These are phyloP conservation scores for Micronisus gabar DNA, from an alignment of 2,113 vertebrate genomes.

Conservation along the genomic window DNA sequence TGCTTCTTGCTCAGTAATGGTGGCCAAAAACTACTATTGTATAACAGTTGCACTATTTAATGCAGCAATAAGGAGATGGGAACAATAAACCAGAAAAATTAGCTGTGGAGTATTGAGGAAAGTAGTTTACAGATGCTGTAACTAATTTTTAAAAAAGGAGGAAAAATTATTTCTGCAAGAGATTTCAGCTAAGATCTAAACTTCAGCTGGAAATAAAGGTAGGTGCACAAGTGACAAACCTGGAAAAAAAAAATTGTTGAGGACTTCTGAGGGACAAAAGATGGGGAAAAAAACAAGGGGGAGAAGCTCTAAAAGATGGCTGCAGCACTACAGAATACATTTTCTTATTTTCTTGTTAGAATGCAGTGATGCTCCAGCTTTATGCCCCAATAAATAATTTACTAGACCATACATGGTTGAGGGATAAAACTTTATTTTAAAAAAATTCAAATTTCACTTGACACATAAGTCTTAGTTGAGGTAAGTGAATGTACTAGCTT, in stretches of 20 bases:
- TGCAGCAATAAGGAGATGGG: not conserved
- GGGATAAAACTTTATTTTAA: conserved; percentile 47
- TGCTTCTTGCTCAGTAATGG: not conserved
- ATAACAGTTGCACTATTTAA: not conserved
- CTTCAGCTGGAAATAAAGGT: not conserved
- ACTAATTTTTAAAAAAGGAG: not conserved
- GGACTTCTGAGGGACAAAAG: not conserved
- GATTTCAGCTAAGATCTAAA: not conserved
- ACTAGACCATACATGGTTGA: not conserved
- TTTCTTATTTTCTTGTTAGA: not conserved
- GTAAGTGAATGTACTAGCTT: conserved; percentile 52
- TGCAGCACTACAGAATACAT: not conserved
- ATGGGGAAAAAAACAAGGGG: not conserved
- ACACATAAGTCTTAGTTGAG: conserved; percentile 17
- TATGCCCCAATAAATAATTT: not conserved
- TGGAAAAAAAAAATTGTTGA: not conserved
- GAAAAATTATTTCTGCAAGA: not conserved
- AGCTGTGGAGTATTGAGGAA: not conserved
- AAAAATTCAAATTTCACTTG: conserved; percentile 32
- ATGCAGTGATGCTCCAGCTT: not conserved
- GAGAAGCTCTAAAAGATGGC: not conserved
- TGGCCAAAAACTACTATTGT: not conserved
- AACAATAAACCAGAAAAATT: not conserved
- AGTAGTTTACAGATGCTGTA: not conserved
- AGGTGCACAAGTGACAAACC: not conserved